Base-by-base conservation (phyloP, 2,888 invertebrate genomes). In the Rhagophthalmus giganteus region DNA sequence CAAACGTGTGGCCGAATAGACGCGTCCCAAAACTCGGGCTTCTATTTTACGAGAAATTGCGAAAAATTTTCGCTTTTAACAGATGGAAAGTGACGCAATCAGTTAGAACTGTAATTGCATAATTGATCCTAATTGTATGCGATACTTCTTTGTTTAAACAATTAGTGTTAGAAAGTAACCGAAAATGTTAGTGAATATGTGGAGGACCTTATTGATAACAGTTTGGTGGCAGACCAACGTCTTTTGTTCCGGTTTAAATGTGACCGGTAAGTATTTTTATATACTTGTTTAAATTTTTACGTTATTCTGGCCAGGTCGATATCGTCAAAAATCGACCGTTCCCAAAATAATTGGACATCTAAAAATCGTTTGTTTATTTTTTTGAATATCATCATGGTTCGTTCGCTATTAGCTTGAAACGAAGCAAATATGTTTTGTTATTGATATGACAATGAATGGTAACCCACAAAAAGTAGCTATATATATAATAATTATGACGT, bases 11-110 rank as follows among this genome's bases (percentile, higher is more conserved):
- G 27, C 35, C 44, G 44, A 26, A 34, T 27, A 16, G 27, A 34
- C 34, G 44, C 16, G 34, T 7, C 20, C 40, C 31, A 24, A 31
- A 44, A 13, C 33, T 32, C 31, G 13, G 14, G 10, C 25, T 11
- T 7, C 7, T 15, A 28, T 35, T 44, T 34, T 16, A 27, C 34
- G 27, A 16, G 32, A 35, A 34, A 44, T 44, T 38, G 28, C 14
- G 26, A 45, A 45, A 28, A 26, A 35, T 35, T 15, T 35, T 15
- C 16, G 33, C 27, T 44, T 35, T 10, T 35, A 15, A 45, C 27
- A 45, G 11, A 13, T 28, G 14, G 25, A 34, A 37, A 28, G 31
- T 45, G 45, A 45, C 38, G 45, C 38, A 37, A 45, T 25, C 37
- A 12, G 31, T 37, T 34, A 44, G n/a, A 34, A 27, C 27, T 26